Evolutionary conservation across 2,888 invertebrate genomes (phyloP).

Genomic region (Eristalinus sepulchralis): DNA sequence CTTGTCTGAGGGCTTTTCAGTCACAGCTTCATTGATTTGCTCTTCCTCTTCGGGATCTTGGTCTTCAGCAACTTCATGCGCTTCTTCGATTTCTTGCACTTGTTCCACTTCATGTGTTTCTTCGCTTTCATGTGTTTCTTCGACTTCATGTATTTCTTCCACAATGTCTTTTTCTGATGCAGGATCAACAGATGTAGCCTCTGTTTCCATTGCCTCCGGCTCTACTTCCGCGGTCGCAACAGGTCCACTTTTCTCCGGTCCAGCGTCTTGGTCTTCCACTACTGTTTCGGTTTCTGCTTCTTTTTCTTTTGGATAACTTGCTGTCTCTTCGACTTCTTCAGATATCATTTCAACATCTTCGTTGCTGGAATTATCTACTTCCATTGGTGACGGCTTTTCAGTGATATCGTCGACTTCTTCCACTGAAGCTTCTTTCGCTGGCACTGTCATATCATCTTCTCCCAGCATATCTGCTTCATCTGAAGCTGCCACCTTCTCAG

Average conservation of each 20-base stretch:
- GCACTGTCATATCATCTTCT: conserved; percentile 75
- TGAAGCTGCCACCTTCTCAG: conserved; percentile 73
- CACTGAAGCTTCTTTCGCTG: conserved; percentile 2
- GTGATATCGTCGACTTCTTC: conserved; percentile 68
- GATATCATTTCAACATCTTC: conserved; percentile 70
- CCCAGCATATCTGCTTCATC: conserved; percentile 76
- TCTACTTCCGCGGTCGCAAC: conserved; percentile 73
- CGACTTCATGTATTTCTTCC: conserved; percentile 37
- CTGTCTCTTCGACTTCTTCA: conserved; percentile 47
- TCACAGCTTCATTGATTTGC: conserved; percentile 46
- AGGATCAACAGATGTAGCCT: background rate
- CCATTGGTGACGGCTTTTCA: conserved; percentile 49
- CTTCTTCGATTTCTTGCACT: conserved; percentile 32
- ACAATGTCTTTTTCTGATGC: conserved; percentile 48
- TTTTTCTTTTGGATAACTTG: conserved; percentile 48
- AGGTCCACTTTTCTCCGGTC: conserved; percentile 25
- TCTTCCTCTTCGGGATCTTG: conserved; percentile 4
- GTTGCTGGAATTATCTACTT: conserved; percentile 69
- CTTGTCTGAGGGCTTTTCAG: conserved; percentile 66
- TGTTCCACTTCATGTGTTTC: conserved; percentile 43
- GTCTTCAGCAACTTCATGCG: conserved; percentile 20
- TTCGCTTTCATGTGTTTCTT: conserved; percentile 27
- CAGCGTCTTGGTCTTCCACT: conserved; percentile 51
- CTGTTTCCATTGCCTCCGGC: background rate
- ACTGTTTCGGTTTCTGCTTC: conserved; percentile 67